Percentiles rank a stretch among this genome's conserved stretches.
Conservation (phyloP, 2,113 vertebrate genomes). For the Psammodynastes pulverulentus region DNA sequence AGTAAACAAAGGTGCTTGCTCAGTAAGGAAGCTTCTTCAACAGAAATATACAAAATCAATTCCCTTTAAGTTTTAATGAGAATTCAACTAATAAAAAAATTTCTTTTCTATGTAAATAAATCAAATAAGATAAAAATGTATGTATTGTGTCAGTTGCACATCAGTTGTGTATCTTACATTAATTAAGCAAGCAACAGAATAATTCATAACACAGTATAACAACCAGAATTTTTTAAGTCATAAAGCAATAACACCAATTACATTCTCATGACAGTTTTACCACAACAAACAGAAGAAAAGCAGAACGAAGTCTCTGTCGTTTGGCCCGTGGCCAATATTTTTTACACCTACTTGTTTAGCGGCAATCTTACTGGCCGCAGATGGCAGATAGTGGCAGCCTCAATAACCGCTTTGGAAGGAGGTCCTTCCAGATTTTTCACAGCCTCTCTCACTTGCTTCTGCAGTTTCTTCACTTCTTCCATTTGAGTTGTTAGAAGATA, state of each 20-base stretch:
- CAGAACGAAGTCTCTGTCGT: neutral
- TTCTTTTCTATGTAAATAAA: neutral
- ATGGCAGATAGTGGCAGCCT: conserved; percentile 90
- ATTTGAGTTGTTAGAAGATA: conserved; percentile 88
- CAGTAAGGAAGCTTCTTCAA: neutral
- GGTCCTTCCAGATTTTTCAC: conserved; percentile 91
- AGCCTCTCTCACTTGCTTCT: conserved; percentile 87
- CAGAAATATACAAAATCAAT: neutral
- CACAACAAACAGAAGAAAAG: neutral
- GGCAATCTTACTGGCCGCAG: conserved; percentile 87
- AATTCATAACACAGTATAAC: neutral
- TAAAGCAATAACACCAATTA: neutral
- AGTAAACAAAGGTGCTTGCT: conserved; percentile 10
- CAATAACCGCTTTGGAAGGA: conserved; percentile 86
- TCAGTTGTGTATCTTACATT: neutral
- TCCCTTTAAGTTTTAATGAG: neutral
- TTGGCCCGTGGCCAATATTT: conserved; percentile 9
- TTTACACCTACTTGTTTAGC: conserved; percentile 86
- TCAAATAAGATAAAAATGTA: neutral
- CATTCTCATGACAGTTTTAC: neutral
- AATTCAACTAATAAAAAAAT: neutral
- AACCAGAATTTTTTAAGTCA: neutral
- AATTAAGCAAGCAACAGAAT: neutral
- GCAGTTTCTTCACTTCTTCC: conserved; percentile 87
- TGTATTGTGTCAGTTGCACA: neutral